phyloP scores from a whole-genome alignment of 2,888 invertebrate genomes.

The Drosophila ustulata region DNA sequence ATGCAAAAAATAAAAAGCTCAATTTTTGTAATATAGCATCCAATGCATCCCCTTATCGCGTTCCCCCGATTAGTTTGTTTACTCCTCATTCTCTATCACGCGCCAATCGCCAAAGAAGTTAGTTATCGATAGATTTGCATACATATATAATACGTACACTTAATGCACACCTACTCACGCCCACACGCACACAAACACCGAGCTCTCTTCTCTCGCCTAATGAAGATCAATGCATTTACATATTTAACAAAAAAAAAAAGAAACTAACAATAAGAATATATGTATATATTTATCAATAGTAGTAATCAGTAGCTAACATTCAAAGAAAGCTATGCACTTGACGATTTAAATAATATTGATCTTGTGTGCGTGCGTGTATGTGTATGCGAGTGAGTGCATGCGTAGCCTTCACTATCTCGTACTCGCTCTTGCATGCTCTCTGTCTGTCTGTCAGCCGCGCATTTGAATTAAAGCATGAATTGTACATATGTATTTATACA shows the following conservation, averaged over 20 bases:
- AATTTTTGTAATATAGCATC: constrained; percentile 50
- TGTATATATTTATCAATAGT: constrained; percentile 12
- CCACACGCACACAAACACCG: not conserved
- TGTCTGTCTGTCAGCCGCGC: not conserved
- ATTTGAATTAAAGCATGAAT: not conserved
- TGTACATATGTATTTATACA: constrained; percentile 7
- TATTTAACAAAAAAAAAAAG: constrained; percentile 2
- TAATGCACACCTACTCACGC: not conserved
- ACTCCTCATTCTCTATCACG: constrained; percentile 5
- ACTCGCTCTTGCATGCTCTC: not conserved
- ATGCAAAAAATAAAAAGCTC: constrained; percentile 49
- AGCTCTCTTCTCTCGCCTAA: not conserved
- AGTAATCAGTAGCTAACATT: not conserved
- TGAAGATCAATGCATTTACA: not conserved
- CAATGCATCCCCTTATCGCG: constrained; percentile 34
- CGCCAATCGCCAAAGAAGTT: constrained; percentile 24
- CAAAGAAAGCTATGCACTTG: not conserved
- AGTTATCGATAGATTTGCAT: constrained; percentile 9
- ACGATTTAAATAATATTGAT: not conserved
- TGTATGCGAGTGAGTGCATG: not conserved
- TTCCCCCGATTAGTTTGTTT: not conserved
- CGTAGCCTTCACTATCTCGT: not conserved
- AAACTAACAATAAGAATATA: not conserved
- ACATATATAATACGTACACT: constrained; percentile 15
- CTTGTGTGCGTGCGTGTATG: not conserved